Base-by-base conservation (phyloP, 2,888 invertebrate species). In the Mactromeris polynyma region DNA sequence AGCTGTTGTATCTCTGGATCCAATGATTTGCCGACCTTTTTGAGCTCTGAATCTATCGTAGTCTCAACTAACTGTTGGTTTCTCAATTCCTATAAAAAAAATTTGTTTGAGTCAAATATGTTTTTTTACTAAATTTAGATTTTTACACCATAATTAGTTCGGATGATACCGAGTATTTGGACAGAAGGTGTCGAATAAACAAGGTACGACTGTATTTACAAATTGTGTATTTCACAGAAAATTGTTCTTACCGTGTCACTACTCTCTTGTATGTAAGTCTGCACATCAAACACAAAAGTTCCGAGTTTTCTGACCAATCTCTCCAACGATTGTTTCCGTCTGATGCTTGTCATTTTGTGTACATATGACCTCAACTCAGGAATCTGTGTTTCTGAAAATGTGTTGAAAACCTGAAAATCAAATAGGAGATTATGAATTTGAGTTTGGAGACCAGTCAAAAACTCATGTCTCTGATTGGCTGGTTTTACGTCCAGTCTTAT, bases 311-410 rank as follows among this genome's bases (percentile, higher is more conserved):
- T 89, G 54, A 94, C 86, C 69, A 94, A 64, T 80, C 92, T 90
- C 88, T 93, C 91, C 26, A 92, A 46, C 3, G 89, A 86, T 51
- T 92, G 93, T 51, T 83, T 77, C 19, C 88, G 83, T 31, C 93
- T 85, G 11, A 91, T 78, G 26, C 81, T 80, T 0, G 94, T 93
- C 86, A 94, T 90, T 40, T 93, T 87, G 54, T 94, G 94, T 11
- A 94, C 93, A 88, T 93, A 94, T 19, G 88, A 87, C 79, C 93
- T 85, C 38, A 95, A 83, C 1, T 82, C 86, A 17, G 94, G 94
- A 42, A 95, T 92, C 86, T 94, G 91, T 1, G 94, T 94, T 21
- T 94, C 95, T 11, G 93, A 93, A 73, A 86, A 54, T 26, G 79
- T 86, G 83, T 88, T 91, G 82, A 95, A 95, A 26, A 94, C 93